Conservation (phyloP, 2,888 invertebrate genomes). For the Cheilosia urbana region DNA sequence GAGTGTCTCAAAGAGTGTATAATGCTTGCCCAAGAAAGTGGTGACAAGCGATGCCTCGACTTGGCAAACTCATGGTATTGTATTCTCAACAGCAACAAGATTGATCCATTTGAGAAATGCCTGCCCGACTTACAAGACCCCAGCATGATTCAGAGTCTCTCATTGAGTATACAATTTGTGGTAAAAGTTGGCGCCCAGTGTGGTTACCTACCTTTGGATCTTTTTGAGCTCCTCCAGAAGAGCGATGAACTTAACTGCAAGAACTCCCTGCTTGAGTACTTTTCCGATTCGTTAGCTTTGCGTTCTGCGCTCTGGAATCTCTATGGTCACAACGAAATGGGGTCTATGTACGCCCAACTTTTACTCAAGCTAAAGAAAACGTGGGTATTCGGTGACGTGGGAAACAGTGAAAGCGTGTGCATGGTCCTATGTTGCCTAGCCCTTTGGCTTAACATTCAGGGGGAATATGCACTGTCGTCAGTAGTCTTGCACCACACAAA, state of each 20-base stretch:
- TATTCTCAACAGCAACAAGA: constrained; percentile 85
- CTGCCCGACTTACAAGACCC: constrained; percentile 88
- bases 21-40: constrained; percentile 93
- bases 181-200: constrained; percentile 89
- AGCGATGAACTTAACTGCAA: constrained; percentile 94
- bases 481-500: constrained; percentile 87
- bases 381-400: constrained; percentile 83
- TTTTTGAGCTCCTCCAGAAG: constrained; percentile 90
- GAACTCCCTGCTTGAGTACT: constrained; percentile 92
- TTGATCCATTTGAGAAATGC: constrained; percentile 88
- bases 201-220: constrained; percentile 81
- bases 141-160: constrained; percentile 89
- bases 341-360: constrained; percentile 91
- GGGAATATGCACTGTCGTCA: constrained; percentile 86
- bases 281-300: constrained; percentile 91
- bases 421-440: constrained; percentile 89
- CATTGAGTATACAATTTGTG: constrained; percentile 89
- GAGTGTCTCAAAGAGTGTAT: constrained; percentile 94
- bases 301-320: constrained; percentile 94
- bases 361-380: constrained; percentile 90
- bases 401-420: constrained; percentile 89
- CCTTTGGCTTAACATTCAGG: constrained; percentile 83
- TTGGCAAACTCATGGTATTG: constrained; percentile 93
- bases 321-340: constrained; percentile 94
- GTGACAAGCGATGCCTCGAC: constrained; percentile 93